These are phyloP conservation scores for Hypsopygia costalis DNA, from an alignment of 2,888 invertebrate species.

Conservation along the genomic window DNA sequence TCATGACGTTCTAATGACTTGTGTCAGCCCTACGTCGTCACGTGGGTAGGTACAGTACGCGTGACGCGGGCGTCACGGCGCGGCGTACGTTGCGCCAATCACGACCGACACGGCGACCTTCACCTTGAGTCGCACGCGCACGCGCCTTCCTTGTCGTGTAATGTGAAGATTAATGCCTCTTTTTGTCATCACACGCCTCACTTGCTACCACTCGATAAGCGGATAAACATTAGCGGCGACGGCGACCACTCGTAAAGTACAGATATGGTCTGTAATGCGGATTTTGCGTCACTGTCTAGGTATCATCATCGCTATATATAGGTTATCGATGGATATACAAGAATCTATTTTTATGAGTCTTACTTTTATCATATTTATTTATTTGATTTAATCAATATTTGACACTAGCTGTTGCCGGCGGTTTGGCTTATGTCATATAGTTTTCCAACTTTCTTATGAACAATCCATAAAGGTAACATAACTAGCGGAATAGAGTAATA, in stretches of 20 bases:
- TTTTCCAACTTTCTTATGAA: too few relatives aligned
- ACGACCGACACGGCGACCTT: constrained; percentile 41
- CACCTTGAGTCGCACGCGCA: constrained; percentile 56
- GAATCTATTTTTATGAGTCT: too few relatives aligned
- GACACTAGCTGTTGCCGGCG: too few relatives aligned
- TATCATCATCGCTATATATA: too few relatives aligned
- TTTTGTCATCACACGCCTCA: constrained; percentile 59
- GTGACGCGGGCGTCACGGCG: constrained; percentile 30
- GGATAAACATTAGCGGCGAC: constrained; percentile 21
- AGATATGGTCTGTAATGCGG: not conserved
- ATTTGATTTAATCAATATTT: too few relatives aligned
- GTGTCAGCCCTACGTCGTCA: constrained; percentile 21
- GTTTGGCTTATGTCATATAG: too few relatives aligned
- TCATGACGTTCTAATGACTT: not conserved
- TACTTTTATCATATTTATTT: too few relatives aligned
- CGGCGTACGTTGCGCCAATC: constrained; percentile 32
- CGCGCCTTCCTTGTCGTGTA: constrained; percentile 28
- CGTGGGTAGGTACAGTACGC: constrained; percentile 29
- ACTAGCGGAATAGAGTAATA: too few relatives aligned
- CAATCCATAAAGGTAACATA: too few relatives aligned
- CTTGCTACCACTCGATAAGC: constrained; percentile 28
- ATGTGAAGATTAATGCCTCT: constrained; percentile 52
- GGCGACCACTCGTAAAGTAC: not conserved
- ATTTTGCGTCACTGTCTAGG: too few relatives aligned
- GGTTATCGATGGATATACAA: too few relatives aligned